phyloP scores from a whole-genome alignment of 92 coral and sea anemone species.

The Muricea muricata region DNA sequence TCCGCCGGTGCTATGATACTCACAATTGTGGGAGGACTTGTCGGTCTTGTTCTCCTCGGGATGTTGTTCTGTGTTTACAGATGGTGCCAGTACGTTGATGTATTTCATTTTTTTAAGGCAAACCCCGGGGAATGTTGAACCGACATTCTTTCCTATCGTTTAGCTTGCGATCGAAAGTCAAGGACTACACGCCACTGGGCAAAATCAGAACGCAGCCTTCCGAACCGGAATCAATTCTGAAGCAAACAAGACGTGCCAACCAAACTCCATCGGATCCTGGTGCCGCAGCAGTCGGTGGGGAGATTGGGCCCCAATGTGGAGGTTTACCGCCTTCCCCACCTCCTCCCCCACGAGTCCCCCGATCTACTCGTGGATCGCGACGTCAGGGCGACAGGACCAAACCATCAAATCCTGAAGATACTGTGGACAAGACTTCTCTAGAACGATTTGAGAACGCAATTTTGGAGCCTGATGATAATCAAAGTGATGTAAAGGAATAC shows the following conservation, averaged over 20 bases:
- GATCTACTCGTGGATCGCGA: not conserved
- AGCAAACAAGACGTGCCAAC: not conserved
- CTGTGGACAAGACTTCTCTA: no score
- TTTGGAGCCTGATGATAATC: slow-evolving; percentile 17
- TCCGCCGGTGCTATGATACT: not conserved
- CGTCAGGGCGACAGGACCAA: not conserved
- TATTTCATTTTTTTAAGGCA: no score
- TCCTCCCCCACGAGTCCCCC: not conserved
- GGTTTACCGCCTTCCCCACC: slow-evolving; percentile 1
- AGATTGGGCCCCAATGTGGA: no score
- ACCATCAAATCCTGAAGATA: not conserved
- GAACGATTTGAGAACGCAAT: slow-evolving; percentile 33
- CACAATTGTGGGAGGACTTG: not conserved
- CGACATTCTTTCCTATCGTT: not conserved
- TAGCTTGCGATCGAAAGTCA: not conserved
- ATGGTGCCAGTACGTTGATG: not conserved
- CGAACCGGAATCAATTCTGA: not conserved
- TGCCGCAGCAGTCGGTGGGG: not conserved
- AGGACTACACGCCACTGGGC: not conserved
- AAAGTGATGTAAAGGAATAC: not conserved
- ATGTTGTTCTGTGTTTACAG: not conserved
- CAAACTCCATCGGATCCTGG: no score
- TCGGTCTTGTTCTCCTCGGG: not conserved
- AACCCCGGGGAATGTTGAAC: no score
- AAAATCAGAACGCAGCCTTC: not conserved